Conservation (phyloP, 2,888 invertebrate species). For the Orthosia incerta region DNA sequence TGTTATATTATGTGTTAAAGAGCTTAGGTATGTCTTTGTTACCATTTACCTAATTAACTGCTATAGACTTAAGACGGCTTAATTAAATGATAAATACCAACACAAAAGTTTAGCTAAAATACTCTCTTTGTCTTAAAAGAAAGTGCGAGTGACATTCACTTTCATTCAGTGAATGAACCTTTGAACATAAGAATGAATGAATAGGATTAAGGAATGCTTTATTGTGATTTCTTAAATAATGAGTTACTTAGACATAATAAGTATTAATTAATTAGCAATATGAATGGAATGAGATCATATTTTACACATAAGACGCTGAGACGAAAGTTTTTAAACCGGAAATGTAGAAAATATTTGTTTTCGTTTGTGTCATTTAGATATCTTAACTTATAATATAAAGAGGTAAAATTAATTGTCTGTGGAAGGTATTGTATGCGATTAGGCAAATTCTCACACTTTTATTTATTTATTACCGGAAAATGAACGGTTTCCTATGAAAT, state of each 20-base stretch:
- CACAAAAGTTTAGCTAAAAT: background rate
- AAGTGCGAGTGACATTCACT: constrained; percentile 13
- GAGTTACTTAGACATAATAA: background rate
- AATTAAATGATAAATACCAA: constrained; percentile 4
- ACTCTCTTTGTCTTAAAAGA: constrained; percentile 17
- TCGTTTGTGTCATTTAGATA: no score
- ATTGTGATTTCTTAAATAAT: background rate
- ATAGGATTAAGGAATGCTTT: constrained; percentile 24
- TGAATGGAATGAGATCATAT: background rate
- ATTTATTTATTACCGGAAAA: no score
- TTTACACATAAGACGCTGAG: no score
- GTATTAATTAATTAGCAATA: background rate
- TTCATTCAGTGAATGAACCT: constrained; percentile 13
- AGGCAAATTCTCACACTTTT: no score
- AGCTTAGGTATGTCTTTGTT: background rate
- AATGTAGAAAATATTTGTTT: no score
- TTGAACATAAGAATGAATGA: constrained; percentile 29
- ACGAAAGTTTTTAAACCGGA: no score
- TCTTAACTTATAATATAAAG: no score
- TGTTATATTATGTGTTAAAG: background rate
- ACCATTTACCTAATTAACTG: background rate
- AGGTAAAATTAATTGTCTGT: no score
- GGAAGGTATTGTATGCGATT: no score
- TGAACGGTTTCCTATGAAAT: no score
- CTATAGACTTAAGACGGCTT: background rate